These are phyloP conservation scores for Venustaconcha ellipsiformis DNA, from an alignment of 1,140 invertebrate genomes.

Conservation along the genomic window DNA sequence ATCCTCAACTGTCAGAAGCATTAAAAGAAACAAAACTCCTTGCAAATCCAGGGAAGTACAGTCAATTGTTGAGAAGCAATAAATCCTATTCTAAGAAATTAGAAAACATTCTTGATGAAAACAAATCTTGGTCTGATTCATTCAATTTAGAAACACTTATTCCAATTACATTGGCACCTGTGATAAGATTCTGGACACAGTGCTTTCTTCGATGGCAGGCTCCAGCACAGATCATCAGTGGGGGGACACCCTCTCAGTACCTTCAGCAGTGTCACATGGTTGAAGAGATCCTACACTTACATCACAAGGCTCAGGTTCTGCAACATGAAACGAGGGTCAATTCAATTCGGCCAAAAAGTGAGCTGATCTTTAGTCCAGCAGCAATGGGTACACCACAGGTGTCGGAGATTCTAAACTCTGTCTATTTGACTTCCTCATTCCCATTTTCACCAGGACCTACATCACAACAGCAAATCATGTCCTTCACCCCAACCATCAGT, in stretches of 20 bases:
- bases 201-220: conserved; percentile 91
- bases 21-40: conserved; percentile 21
- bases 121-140: conserved; percentile 2
- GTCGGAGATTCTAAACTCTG: conserved; percentile 49
- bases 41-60: neutral
- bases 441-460: conserved; percentile 59
- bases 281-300: conserved; percentile 63
- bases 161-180: conserved; percentile 44
- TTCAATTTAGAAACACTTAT: conserved; percentile 40
- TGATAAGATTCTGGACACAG: conserved; percentile 85
- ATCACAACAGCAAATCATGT: conserved; percentile 36
- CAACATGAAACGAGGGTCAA: conserved; percentile 13
- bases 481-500: conserved; percentile 47
- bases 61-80: conserved; percentile 27
- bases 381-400: conserved; percentile 42
- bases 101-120: conserved; percentile 24
- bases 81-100: conserved; percentile 31
- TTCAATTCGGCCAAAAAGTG: conserved; percentile 52
- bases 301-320: conserved; percentile 52
- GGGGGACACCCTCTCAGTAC: conserved; percentile 80
- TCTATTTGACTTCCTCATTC: conserved; percentile 65
- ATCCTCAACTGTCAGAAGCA: conserved; percentile 26
- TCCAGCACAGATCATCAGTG: conserved; percentile 82
- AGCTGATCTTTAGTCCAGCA: conserved; percentile 62
- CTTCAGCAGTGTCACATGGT: conserved; percentile 67